Evolutionary conservation across 2,888 invertebrate genomes (phyloP).

Genomic region (Archips crataeganus): DNA sequence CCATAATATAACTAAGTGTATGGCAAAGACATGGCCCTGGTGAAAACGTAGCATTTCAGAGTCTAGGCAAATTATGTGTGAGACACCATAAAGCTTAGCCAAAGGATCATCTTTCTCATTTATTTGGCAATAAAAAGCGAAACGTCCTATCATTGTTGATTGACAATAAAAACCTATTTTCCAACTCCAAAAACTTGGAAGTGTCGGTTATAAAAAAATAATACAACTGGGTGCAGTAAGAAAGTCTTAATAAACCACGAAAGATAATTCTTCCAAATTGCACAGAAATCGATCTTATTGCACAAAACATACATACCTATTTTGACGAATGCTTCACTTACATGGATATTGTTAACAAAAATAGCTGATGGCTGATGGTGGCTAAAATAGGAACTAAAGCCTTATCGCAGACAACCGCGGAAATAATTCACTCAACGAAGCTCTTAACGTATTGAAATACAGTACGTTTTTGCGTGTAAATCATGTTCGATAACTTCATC

Average conservation of each 20-base stretch:
- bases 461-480: neutral
- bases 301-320: neutral
- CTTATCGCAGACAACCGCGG: neutral
- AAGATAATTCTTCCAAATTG: neutral
- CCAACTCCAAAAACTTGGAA: neutral
- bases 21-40: no score
- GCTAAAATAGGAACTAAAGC: neutral
- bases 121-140: neutral
- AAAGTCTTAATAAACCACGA: neutral
- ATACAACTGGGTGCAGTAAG: neutral
- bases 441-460: neutral
- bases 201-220: conserved; percentile 8
- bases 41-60: no score
- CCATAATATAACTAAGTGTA: no score
- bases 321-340: neutral
- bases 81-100: no score
- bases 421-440: neutral
- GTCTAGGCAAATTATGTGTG: no score
- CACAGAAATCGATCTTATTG: neutral
- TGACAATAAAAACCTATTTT: conserved; percentile 9
- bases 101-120: neutral
- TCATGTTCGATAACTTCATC: neutral
- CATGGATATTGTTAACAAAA: neutral
- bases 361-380: neutral
- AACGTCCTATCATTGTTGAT: conserved; percentile 1